Evolutionary conservation across 2,113 vertebrate genomes (phyloP).

Genomic region (Myocastor coypus): DNA sequence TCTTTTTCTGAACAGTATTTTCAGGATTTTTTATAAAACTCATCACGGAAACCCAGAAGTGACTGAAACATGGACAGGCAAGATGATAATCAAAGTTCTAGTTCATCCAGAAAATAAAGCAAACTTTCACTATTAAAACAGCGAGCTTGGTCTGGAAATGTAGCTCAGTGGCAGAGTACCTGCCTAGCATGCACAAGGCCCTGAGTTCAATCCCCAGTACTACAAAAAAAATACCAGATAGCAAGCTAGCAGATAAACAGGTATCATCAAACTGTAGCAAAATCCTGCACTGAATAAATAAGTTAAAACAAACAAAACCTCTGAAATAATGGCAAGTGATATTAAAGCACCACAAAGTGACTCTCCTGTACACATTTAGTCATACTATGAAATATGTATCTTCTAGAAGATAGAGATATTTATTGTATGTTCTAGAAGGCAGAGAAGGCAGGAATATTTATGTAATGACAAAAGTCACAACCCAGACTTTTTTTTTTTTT

Average conservation of each 20-base stretch:
- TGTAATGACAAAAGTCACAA: neutral
- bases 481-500: neutral
- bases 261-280: neutral
- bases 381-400: accelerated
- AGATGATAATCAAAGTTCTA: neutral
- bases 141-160: neutral
- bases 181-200: too few relatives aligned
- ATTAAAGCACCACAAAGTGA: neutral
- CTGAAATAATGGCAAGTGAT: neutral
- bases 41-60: neutral
- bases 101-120: neutral
- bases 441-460: too few relatives aligned
- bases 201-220: too few relatives aligned
- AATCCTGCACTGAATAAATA: too few relatives aligned
- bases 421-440: neutral
- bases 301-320: too few relatives aligned
- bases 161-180: too few relatives aligned
- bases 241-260: neutral
- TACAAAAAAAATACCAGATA: neutral
- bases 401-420: neutral
- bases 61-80: neutral
- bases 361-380: accelerated
- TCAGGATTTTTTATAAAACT: neutral
- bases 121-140: neutral
- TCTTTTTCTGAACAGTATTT: neutral